Evolutionary conservation across 1,140 invertebrate genomes (phyloP), one percentile per base, ranked within the genome.

Genomic region (Cardiocondyla obscurior): DNA sequence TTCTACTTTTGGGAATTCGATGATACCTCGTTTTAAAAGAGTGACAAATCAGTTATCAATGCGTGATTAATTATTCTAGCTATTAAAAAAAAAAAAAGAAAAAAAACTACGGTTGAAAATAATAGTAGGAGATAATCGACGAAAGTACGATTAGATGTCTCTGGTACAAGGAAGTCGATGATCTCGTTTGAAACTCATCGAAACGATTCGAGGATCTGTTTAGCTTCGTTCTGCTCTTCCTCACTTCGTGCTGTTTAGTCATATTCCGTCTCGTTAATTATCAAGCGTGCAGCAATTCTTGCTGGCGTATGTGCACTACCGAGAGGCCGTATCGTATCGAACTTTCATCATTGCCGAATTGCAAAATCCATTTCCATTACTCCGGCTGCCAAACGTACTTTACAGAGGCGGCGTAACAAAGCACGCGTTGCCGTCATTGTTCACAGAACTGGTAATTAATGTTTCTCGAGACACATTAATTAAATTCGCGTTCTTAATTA

Each of bases 101-200:
- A n/a, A n/a, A n/a, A n/a, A n/a, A n/a, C n/a, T n/a, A n/a, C n/a
- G n/a, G n/a, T n/a, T n/a, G n/a, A n/a, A n/a, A n/a, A n/a, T n/a
- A 64, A 79, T 69, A 25, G 36, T 19, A 69, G 74, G 60, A 7
- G 33, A 36, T 58, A 36, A 28, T 30, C 82, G 60, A 60, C 60
- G 64, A 82, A 89, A 86, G 85, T 79, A 77, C 73, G 86, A 86
- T 88, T 89, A 89, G 62, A 73, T 73, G 55, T 36, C 67, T 44
- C 36, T 49, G 74, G 60, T 64, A 76, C 82, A 81, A 83, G 84
- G 76, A 74, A 77, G 70, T 60, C 55, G 46, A 72, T 72, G 64
- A 88, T 86, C 79, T 76, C 55, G 12, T 44, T 67, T 77, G 49
- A 28, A 73, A 65, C 44, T 46, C 16, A 62, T 87, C 53, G 72